These are phyloP conservation scores for Amaurobius ferox DNA, from an alignment of 2,888 invertebrate genomes.

Conservation along the genomic window DNA sequence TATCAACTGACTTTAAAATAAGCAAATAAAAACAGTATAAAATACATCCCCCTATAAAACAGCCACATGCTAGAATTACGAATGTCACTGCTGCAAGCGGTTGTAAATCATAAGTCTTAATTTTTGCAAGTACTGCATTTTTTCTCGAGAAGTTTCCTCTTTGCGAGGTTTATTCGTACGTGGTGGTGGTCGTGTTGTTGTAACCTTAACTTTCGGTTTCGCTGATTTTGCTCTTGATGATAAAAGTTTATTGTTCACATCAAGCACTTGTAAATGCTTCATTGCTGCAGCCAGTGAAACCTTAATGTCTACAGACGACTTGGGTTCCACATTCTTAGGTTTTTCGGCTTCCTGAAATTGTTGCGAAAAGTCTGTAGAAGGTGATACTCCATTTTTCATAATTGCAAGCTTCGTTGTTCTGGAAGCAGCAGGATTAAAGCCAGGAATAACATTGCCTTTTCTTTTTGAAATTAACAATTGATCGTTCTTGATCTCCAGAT, in stretches of 20 bases:
- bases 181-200: too few relatives aligned
- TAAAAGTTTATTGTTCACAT: conserved; percentile 23
- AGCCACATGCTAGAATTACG: not conserved
- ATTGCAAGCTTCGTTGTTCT: too few relatives aligned
- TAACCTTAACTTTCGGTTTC: not conserved
- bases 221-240: conserved; percentile 14
- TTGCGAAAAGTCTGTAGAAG: too few relatives aligned
- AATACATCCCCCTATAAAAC: not conserved
- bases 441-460: not conserved
- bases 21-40: not conserved
- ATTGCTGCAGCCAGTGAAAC: conserved; percentile 42
- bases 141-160: not conserved
- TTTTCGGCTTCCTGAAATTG: too few relatives aligned
- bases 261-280: conserved; percentile 28
- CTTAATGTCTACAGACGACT: conserved; percentile 37
- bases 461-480: not conserved
- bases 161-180: not conserved
- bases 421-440: not conserved
- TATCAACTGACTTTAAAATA: not conserved
- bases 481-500: not conserved
- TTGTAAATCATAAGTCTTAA: not conserved
- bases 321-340: not conserved
- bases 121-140: not conserved
- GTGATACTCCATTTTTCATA: too few relatives aligned
- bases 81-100: too few relatives aligned